Evolutionary conservation across 2,113 vertebrate genomes (phyloP), one percentile per base, ranked within the genome.

Genomic region (Chitala chitala): DNA sequence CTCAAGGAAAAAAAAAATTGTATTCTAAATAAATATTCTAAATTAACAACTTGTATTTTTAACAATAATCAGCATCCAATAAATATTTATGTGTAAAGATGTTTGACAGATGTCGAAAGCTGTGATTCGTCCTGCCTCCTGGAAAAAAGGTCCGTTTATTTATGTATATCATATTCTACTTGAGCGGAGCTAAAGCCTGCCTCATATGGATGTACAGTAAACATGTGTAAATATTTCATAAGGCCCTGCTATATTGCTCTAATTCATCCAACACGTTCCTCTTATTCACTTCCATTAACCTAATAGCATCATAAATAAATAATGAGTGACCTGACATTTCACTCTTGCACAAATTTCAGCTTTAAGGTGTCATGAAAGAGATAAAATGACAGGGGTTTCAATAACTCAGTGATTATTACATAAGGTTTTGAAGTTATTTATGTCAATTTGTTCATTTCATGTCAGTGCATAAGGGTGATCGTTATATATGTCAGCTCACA

Each of bases 251-350:
- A 74, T 80, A 82, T 80, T 82, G 84, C 86, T 84, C 81, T 71
- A 82, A 84, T 85, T 82, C 80, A 86, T 84, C 78, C 76, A 40
- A 66, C 70, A 55, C 76, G 77, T 77, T 78, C 83, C 81, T 76
- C 76, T 84, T 82, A 83, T 84, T 82, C 81, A 76, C 53, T 71
- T 82, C 83, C 84, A 80, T 88, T 81, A 71, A 73, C 76, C 78
- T 82, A 85, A 84, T 83, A 82, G 78, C 66, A 76, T 81, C 71
- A 69, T 85, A 80, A 88, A 88, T 87, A 89, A 86, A 58, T 86
- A 80, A 84, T 81, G 81, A 85, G 79, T n/a, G 65, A 70, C 73
- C 77, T 71, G 72, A 75, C 76, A 63, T 61, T 63, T 76, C 55
- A 9, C 58, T 59, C 44, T 65, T 56, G 42, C 26, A n/a, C 71